Base-by-base conservation (phyloP, 2,888 invertebrate genomes). In the Pollenia angustigena region DNA sequence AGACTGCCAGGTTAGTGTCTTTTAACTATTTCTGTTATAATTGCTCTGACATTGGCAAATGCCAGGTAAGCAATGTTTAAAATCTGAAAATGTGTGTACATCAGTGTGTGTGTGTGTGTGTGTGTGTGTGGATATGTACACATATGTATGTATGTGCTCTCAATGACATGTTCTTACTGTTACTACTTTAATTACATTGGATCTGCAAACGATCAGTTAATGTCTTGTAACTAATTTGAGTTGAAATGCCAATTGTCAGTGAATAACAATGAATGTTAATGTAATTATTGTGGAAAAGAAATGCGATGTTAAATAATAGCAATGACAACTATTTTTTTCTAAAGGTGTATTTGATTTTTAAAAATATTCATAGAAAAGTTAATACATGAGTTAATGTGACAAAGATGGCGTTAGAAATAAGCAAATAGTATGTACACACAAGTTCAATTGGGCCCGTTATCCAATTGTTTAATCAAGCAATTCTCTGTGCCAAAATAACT, bases 151-250 rank as follows among this genome's bases (percentile, higher is more conserved):
- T n/a, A 12, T 56, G 23, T 86, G 54, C 68, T 74, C 2, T 64
- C 42, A 84, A 81, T 81, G 81, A 81, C 81, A 84, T 84, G 87
- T 78, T 78, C 58, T 64, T 76, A 58, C 69, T 72, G 71, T 84
- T 78, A 56, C 74, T 78, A 60, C 76, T 84, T 87, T 81, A 87
- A 84, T 84, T 87, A 74, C 78, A 81, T 84, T 74, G 74, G 81
- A 87, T 81, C 81, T 66, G 48, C 74, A 62, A 80, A 78, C 81
- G 87, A 88, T 88, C 89, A 87, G 89, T 88, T 88, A 88, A 88
- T 87, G 78, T 82, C 84, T 88, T 88, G 87, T 88, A 87, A 87
- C 88, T 89, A 89, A 89, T 89, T 88, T 87, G 87, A 88, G 85
- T 88, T 88, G 88, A 87, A 89, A 88, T 88, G 89, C 85, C 88